phyloP scores from a whole-genome alignment of 1,140 invertebrate species.

The Chionoecetes opilio region DNA sequence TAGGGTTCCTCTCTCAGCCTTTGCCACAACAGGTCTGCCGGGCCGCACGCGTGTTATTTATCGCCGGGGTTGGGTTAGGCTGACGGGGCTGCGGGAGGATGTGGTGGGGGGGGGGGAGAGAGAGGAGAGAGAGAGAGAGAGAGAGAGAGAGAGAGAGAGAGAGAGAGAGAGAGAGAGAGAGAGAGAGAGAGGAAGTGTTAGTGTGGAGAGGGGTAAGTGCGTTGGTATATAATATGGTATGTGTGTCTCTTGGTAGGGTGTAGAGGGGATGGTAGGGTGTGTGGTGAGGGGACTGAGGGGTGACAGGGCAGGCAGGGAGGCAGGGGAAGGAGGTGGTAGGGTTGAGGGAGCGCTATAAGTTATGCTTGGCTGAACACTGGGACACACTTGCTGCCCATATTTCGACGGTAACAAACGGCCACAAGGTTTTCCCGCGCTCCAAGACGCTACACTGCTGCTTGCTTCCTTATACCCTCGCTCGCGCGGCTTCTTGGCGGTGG shows the following conservation, averaged over 20 bases:
- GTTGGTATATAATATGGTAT: background rate
- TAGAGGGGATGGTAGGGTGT: background rate
- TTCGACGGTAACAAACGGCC: constrained; percentile 44
- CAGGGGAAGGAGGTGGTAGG: background rate
- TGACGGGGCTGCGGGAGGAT: no score
- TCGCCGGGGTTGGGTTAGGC: no score
- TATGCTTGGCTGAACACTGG: constrained; percentile 44
- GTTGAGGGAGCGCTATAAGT: constrained; percentile 39
- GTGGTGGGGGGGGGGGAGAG: no score
- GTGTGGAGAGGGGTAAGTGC: background rate
- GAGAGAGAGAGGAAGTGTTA: no score
- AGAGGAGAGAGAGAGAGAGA: no score
- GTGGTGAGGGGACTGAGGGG: background rate
- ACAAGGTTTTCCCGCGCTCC: background rate
- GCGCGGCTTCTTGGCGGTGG: no score
- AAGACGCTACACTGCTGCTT: background rate
- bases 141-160: no score
- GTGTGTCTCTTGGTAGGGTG: background rate
- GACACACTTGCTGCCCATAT: constrained; percentile 54
- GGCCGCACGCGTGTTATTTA: no score
- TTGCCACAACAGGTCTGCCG: no score
- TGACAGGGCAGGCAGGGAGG: background rate
- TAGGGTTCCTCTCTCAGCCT: no score
- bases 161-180: no score
- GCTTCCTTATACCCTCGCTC: no score